These are phyloP conservation scores for Drosophila yooni DNA, from an alignment of 2,888 invertebrate genomes.

Conservation along the genomic window DNA sequence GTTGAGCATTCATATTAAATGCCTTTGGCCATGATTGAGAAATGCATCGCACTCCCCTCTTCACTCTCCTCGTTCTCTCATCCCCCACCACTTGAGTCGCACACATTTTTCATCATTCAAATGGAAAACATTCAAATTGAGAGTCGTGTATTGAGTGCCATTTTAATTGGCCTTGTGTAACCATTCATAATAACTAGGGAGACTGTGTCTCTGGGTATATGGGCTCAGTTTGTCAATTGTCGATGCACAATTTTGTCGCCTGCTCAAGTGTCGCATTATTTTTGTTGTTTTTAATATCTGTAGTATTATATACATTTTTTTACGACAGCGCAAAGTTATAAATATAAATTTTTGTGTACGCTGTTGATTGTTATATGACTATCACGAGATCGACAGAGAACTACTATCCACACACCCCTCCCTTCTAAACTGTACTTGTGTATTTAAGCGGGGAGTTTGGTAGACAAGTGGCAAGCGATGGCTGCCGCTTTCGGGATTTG, in stretches of 20 bases:
- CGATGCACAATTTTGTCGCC: conserved; percentile 51
- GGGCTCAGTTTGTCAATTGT: conserved; percentile 40
- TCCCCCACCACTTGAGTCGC: conserved; percentile 44
- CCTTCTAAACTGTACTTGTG: conserved; percentile 6
- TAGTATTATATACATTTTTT: conserved; percentile 40
- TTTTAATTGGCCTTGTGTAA: conserved; percentile 31
- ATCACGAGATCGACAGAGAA: conserved; percentile 3
- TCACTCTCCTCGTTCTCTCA: neutral
- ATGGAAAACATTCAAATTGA: conserved; percentile 50
- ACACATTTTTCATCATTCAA: conserved; percentile 69
- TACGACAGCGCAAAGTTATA: conserved; percentile 62
- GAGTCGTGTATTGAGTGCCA: conserved; percentile 24
- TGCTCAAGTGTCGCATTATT: conserved; percentile 42
- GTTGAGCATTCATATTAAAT: conserved; percentile 59
- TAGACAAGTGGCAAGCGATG: conserved; percentile 61
- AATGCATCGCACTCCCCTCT: conserved; percentile 30
- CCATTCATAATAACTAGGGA: conserved; percentile 36
- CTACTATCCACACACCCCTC: neutral
- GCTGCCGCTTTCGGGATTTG: conserved; percentile 41
- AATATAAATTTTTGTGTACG: conserved; percentile 58
- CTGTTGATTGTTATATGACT: conserved; percentile 71
- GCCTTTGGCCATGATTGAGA: conserved; percentile 65
- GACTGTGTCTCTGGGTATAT: conserved; percentile 9
- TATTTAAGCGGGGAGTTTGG: conserved; percentile 20
- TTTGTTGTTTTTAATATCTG: conserved; percentile 37